Percentiles rank a stretch among this genome's conserved stretches.
phyloP scores from a whole-genome alignment of 2,113 vertebrate genomes.

The Tupaia chinensis region DNA sequence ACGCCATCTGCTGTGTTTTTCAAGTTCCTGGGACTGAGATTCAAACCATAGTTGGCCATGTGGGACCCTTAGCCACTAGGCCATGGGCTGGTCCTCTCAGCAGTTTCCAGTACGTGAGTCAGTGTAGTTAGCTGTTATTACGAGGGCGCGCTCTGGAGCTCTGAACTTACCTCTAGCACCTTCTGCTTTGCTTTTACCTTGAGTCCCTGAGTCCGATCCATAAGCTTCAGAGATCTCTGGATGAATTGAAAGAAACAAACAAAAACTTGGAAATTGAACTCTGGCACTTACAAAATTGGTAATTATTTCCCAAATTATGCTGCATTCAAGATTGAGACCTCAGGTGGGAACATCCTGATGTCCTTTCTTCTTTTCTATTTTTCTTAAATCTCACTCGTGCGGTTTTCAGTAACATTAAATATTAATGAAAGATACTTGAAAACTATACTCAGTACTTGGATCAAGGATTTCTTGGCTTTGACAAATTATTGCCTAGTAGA shows the following conservation, averaged over 20 bases:
- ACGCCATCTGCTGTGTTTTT: no score
- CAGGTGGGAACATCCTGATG: not conserved
- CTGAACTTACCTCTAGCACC: not conserved
- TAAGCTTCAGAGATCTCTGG: slow-evolving; percentile 50
- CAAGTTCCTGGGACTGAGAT: no score
- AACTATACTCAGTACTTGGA: not conserved
- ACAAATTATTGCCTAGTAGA: not conserved
- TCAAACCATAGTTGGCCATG: no score
- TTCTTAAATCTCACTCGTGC: not conserved
- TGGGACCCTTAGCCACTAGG: no score
- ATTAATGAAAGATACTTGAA: not conserved
- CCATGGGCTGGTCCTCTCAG: not conserved
- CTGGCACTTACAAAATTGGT: slow-evolving; percentile 20
- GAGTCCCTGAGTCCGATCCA: slow-evolving; percentile 57
- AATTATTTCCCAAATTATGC: not conserved
- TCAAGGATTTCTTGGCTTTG: no score
- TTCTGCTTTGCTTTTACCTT: slow-evolving; percentile 65
- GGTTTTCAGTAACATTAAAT: not conserved
- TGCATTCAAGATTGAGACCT: not conserved
- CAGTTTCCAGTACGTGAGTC: not conserved
- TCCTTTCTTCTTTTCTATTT: not conserved
- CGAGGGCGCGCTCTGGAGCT: not conserved
- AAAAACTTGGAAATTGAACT: slow-evolving; percentile 47
- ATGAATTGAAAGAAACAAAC: slow-evolving; percentile 72
- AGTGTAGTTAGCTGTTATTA: not conserved